These are phyloP conservation scores for Podocnemis expansa DNA, from an alignment of 2,113 vertebrate genomes.

Conservation along the genomic window DNA sequence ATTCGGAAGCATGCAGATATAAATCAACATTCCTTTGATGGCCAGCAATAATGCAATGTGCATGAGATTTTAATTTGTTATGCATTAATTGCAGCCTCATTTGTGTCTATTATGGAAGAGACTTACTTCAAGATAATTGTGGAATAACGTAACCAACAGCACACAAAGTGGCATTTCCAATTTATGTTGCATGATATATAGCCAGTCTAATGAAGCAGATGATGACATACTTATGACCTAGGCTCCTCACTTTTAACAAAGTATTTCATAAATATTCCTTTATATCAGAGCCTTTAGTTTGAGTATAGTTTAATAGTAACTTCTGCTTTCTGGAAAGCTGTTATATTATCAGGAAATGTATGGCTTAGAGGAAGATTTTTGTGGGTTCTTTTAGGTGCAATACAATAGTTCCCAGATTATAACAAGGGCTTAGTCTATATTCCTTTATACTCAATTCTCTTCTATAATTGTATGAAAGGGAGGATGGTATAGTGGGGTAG, in stretches of 20 bases:
- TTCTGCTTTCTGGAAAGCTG: neutral
- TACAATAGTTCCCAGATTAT: neutral
- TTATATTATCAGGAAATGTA: neutral
- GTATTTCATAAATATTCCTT: constrained; percentile 53
- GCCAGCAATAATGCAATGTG: neutral
- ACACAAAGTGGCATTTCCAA: neutral
- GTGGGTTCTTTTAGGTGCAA: neutral
- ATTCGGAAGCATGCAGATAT: neutral
- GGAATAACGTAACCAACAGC: neutral
- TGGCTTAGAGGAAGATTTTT: neutral
- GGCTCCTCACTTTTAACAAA: constrained; percentile 31
- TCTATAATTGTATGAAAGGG: neutral
- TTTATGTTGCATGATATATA: neutral
- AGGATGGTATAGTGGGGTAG: constrained; percentile 12
- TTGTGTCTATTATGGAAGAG: neutral
- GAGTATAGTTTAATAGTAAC: neutral
- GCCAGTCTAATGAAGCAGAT: constrained; percentile 35
- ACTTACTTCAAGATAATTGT: neutral
- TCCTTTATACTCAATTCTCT: neutral
- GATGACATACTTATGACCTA: constrained; percentile 18
- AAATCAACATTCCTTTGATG: neutral
- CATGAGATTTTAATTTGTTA: neutral
- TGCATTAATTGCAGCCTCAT: neutral
- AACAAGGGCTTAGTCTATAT: neutral
- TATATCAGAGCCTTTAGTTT: neutral